Base-by-base conservation (phyloP, 1,140 invertebrate genomes). In the Sycophila sp. region DNA sequence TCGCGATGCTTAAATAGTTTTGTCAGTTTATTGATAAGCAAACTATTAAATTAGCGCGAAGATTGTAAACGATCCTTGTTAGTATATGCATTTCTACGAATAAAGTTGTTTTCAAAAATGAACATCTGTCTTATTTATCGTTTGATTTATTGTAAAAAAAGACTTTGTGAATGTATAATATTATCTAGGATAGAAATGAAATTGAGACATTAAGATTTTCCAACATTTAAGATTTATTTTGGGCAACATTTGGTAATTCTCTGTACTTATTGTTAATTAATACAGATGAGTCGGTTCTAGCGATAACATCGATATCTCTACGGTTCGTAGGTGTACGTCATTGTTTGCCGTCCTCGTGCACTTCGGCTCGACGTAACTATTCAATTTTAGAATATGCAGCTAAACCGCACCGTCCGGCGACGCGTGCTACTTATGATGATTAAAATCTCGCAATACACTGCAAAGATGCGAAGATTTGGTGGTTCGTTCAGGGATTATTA, bases 41-140 rank as follows among this genome's bases (percentile, higher is more conserved):
- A n/a, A n/a, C n/a, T n/a, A n/a, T n/a, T n/a, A n/a, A n/a, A n/a
- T n/a, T n/a, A n/a, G n/a, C n/a, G 72, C 73, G 72, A 73, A 80
- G 74, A 75, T 75, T 80, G 77, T 78, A 78, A 76, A 72, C 51
- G 64, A 73, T 75, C 72, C 65, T 49, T 77, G 34, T 70, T 75
- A 77, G 69, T 71, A 76, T n/a, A n/a, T 71, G 69, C 66, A 77
- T 81, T 82, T 81, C 78, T 81, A 79, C 71, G 62, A 76, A 82
- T 81, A 81, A 83, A 83, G 77, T 79, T 81, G 81, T 81, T 82
- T 81, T 80, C 73, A 78, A 78, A 80, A 81, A 76, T 42, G 3
- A 7, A n/a, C 7, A 10, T 7, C 2, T n/a, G 17, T 8, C 4
- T 49, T n/a, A 22, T 42, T 60, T 1, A 28, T 32, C 32, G 28